Evolutionary conservation across 2,888 invertebrate species (phyloP), one percentile per base, ranked within the genome.

Genomic region (Melitaea athalia): DNA sequence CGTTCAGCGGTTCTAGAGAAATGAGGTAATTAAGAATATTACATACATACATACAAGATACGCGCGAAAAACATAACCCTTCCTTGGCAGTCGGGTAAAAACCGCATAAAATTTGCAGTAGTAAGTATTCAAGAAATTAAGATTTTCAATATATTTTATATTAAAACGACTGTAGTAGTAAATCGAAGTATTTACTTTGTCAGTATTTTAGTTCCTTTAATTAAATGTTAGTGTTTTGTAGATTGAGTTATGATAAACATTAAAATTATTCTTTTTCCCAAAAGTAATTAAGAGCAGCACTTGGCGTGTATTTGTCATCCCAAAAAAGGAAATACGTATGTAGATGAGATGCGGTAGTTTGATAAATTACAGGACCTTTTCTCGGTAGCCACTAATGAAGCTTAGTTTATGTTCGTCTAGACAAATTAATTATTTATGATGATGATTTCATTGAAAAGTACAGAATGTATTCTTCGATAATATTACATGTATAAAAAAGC

Each of bases 271-370:
- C n/a, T 14, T 55, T 33, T 31, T 55, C n/a, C 14, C 53, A 52
- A 52, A 11, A 52, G 24, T 15, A 57, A 42, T 8, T 15, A 38
- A 57, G 10, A n/a, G 15, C 55, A 7, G 57, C 57, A 42, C 42
- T 42, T 57, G 42, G 15, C 38, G 42, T n/a, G 10, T 24, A 57
- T 57, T 57, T 15, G 57, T 57, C 42, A 57, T 42, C n/a, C 57
- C 57, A 42, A 42, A 57, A 57, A 57, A 42, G 57, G 57, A 57
- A 57, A 57, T 42, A 11, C 57, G 57, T 42, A 57, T 57, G 15
- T 24, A 57, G 38, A 15, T 42, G 15, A 15, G 57, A 57, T 42
- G 57, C 15, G 57, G 42, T 57, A 38, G 15, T 57, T 52, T 57
- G 57, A 57, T 57, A 57, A 38, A 57, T 57, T 38, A 14, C 42